Evolutionary conservation across 2,888 invertebrate genomes (phyloP).

Genomic region (Rutpela maculata): DNA sequence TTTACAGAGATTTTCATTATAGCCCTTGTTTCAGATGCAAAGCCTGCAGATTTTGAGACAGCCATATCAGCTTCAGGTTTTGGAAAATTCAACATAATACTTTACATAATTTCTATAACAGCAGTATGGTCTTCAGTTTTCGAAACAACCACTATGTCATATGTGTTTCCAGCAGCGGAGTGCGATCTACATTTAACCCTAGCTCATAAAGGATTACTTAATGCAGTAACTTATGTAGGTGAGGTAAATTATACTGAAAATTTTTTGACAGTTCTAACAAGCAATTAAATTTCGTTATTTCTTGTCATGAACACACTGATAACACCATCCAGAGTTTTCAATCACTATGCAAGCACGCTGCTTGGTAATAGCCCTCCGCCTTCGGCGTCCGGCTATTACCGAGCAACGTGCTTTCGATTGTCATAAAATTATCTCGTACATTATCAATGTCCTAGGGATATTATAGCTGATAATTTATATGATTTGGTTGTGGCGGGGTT

Average conservation of each 20-base stretch:
- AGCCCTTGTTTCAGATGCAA: constrained; percentile 27
- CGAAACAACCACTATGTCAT: constrained; percentile 84
- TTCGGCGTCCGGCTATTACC: too few species aligned
- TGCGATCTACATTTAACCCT: constrained; percentile 83
- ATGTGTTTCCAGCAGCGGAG: constrained; percentile 84
- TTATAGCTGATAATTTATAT: background rate
- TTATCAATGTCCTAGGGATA: too few species aligned
- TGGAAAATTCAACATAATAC: constrained; percentile 81
- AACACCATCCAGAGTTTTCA: too few species aligned
- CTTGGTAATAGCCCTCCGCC: too few species aligned
- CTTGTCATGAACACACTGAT: too few species aligned
- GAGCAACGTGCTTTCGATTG: too few species aligned
- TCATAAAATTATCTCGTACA: too few species aligned
- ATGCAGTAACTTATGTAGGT: constrained; percentile 85
- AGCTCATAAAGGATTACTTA: constrained; percentile 83
- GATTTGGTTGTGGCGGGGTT: background rate
- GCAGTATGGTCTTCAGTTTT: constrained; percentile 82
- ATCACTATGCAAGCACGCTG: too few species aligned
- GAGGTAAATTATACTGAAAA: constrained; percentile 50
- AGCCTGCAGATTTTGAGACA: constrained; percentile 81
- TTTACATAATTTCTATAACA: constrained; percentile 78
- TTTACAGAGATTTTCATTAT: background rate
- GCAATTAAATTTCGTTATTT: too few species aligned
- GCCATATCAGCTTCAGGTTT: constrained; percentile 83
- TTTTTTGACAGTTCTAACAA: too few species aligned